phyloP scores from a whole-genome alignment of 2,113 vertebrate genomes.

The Leucoraja erinaceus region DNA sequence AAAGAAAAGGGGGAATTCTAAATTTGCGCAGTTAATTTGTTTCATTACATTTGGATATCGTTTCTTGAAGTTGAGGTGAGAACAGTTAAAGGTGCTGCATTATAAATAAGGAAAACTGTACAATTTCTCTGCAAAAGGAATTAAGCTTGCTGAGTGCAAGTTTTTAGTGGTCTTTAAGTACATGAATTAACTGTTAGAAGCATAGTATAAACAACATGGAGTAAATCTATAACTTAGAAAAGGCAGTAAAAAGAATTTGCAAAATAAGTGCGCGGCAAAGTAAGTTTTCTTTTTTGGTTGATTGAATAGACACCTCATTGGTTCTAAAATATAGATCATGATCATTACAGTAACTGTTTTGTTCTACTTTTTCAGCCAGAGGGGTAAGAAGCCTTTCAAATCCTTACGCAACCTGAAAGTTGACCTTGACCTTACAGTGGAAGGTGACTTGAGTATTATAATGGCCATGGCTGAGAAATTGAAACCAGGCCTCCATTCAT shows the following conservation, averaged over 20 bases:
- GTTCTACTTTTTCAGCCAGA: conserved; percentile 65
- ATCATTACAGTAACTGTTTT: background rate
- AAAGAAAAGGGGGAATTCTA: background rate
- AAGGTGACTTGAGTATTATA: conserved; percentile 90
- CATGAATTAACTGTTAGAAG: no score
- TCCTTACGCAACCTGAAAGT: conserved; percentile 83
- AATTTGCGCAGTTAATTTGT: background rate
- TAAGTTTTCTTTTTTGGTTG: background rate
- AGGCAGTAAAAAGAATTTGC: background rate
- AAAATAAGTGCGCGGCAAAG: background rate
- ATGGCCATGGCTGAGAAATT: conserved; percentile 97
- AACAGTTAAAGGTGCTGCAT: background rate
- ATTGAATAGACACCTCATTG: background rate
- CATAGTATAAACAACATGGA: background rate
- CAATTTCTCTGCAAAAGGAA: background rate
- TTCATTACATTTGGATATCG: background rate
- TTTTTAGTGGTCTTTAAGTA: background rate
- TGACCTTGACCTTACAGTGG: conserved; percentile 82
- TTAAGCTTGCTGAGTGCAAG: background rate
- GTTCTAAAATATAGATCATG: conserved; percentile 35
- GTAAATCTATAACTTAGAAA: background rate
- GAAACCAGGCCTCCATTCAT: conserved; percentile 84
- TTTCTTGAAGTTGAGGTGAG: background rate
- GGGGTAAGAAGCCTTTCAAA: conserved; percentile 88
- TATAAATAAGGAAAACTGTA: background rate